phyloP scores from a whole-genome alignment of 1,140 invertebrate species.

The Papilio helenus region DNA sequence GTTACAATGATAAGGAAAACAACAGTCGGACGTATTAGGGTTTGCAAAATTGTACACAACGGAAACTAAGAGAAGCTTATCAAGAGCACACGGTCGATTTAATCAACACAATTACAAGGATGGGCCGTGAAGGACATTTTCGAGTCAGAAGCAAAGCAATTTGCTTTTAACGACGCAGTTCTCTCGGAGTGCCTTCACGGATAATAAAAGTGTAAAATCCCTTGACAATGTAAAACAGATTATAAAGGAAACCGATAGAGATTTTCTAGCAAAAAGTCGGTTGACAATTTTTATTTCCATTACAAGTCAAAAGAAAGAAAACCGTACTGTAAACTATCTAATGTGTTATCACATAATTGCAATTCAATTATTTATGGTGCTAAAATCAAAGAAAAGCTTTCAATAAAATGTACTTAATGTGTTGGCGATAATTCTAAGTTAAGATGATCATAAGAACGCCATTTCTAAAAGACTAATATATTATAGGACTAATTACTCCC shows the following conservation, averaged over 20 bases:
- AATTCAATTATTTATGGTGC: too few relatives aligned
- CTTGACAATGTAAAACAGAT: slow-evolving; percentile 10
- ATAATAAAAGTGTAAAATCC: slow-evolving; percentile 11
- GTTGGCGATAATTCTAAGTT: too few relatives aligned
- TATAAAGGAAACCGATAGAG: background rate
- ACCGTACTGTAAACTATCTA: too few relatives aligned
- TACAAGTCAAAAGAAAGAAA: background rate
- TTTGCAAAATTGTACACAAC: background rate
- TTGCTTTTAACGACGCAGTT: slow-evolving; percentile 20
- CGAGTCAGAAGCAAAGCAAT: background rate
- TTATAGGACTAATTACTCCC: background rate
- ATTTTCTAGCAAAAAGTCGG: background rate
- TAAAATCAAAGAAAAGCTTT: too few relatives aligned
- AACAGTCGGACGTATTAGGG: background rate
- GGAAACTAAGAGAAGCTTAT: background rate
- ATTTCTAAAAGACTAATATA: background rate
- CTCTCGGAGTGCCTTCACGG: background rate
- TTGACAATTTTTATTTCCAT: background rate
- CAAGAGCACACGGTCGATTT: background rate
- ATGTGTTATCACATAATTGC: too few relatives aligned
- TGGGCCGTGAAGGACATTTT: background rate
- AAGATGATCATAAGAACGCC: too few relatives aligned
- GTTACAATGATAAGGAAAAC: background rate
- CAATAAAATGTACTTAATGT: too few relatives aligned
- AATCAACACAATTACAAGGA: slow-evolving; percentile 1